Base-by-base conservation (phyloP, 2,797 vertebrate genomes). In the Aselliscus stoliczkanus region DNA sequence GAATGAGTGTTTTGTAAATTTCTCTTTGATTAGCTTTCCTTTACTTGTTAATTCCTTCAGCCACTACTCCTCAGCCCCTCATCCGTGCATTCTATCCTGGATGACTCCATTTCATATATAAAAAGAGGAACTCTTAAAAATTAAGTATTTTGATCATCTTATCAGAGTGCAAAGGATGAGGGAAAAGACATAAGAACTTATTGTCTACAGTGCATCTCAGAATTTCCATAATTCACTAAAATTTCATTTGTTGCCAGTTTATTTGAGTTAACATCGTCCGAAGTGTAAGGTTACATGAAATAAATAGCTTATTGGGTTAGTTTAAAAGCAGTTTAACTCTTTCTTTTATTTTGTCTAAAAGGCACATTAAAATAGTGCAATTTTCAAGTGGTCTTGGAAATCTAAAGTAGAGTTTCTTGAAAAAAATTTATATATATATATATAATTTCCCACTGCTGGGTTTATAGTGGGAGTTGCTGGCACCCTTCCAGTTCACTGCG, bases 401-500 rank as follows among this genome's bases (percentile, higher is more conserved):
- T 98, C 94, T 98, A 97, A 98, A 98, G 93, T 96, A 98, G 98
- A 98, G 90, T 98, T 98, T 98, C 97, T 98, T 98, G 98, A 98
- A 98, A 58, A 9, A 2, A 37, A 37, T 12, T 11, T 67, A 67
- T 67, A 65, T 21, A 54, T 60, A 27, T 60, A 60, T 60, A 65
- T 34, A 65, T 34, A 97, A 97, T 97, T 97, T 98, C 98, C 97
- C 97, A 98, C 98, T 98, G 97, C 97, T 98, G 97, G 94, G 97
- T 98, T 98, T 98, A 98, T 98, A 96, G 98, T 98, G 97, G 98
- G 98, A 98, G 98, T 98, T 98, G 94, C 97, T 99, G 98, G 98
- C 98, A 98, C 88, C 93, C 96, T 98, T 98, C 98, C 98, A 99
- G 97, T 96, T 98, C 98, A 97, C 98, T 0, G 7, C 98, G 96